Base-by-base conservation (phyloP, 2,888 invertebrate genomes). In the Sminthurides aquaticus region DNA sequence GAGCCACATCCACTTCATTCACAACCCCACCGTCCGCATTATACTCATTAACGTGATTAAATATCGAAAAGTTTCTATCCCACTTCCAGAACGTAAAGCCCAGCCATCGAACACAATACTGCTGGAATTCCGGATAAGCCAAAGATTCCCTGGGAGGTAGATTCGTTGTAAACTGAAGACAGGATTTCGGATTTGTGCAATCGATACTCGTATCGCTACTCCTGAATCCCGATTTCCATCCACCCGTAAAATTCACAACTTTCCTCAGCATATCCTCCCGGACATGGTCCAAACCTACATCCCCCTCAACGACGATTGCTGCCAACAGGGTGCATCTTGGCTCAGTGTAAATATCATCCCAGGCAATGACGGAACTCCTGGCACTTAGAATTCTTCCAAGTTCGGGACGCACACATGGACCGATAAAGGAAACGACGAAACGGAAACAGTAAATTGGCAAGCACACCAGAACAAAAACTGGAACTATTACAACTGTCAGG, bases 71-170 rank as follows among this genome's bases (percentile, higher is more conserved):
- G 24, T 66, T 43, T 26, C 64, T 67, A 34, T 69, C 71, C 69
- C 69, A 69, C 27, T 67, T 69, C 66, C 67, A 69, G 56, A 71
- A 71, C n/a, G 65, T 28, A 56, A 67, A 69, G 11, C 69, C 69
- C 0, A 57, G 5, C 71, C 71, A 71, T 15, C 52, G 56, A 1
- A 49, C 54, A 29, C 60, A 66, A 34, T 63, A 71, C 49, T 71
- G 71, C 49, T 71, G 69, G 22, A 71, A 66, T 64, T 69, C 71
- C 18, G 71, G 69, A 43, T 71, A 71, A 56, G 64, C 62, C 22
- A 64, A 55, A 5, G 65, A 64, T n/a, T 60, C 64, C n/a, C 48
- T 28, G 2, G 43, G 43, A 15, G 43, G 43, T 15, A 15, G 15
- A 34, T 34, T 34, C 8, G 8, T 11, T 11, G 43, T 11, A 15